Conservation (phyloP, 2,113 vertebrate genomes). For the Eidolon helvum region DNA sequence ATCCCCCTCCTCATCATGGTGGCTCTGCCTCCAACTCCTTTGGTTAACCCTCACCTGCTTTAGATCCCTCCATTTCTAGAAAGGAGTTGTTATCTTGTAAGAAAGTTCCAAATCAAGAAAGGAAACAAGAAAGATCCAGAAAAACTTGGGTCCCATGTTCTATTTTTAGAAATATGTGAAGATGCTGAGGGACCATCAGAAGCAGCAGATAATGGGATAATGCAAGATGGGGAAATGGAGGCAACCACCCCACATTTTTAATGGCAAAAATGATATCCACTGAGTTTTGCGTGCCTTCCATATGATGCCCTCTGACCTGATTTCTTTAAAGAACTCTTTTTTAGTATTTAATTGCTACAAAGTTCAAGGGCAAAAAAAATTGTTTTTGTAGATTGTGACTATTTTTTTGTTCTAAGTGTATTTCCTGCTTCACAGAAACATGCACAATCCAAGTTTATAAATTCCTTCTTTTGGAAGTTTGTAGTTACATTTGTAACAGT, state of each 20-base stretch:
- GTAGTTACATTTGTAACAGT: slow-evolving; percentile 38
- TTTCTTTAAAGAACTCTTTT: not conserved
- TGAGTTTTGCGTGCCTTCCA: not conserved
- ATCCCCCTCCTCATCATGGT: fast-evolving
- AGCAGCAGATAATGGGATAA: not conserved
- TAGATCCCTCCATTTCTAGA: not conserved
- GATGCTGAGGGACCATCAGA: not conserved
- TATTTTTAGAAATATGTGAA: not conserved
- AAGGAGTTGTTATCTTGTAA: not conserved
- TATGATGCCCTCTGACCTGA: not conserved
- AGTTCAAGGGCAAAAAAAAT: not conserved
- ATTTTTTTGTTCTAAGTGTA: slow-evolving; percentile 10
- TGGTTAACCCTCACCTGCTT: not conserved
- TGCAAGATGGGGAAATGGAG: not conserved
- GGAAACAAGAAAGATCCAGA: not conserved
- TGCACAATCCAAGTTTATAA: not conserved
- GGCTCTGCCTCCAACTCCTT: not conserved
- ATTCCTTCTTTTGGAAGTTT: slow-evolving; percentile 50
- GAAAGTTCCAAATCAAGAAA: not conserved
- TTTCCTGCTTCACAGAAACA: slow-evolving; percentile 36
- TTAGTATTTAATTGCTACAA: not conserved
- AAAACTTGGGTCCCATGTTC: not conserved
- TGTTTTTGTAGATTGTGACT: slow-evolving; percentile 6
- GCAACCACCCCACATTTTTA: not conserved
- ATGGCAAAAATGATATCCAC: not conserved